Evolutionary conservation across 2,888 invertebrate genomes (phyloP), one percentile per base, ranked within the genome.

Genomic region (Mamestra brassicae): DNA sequence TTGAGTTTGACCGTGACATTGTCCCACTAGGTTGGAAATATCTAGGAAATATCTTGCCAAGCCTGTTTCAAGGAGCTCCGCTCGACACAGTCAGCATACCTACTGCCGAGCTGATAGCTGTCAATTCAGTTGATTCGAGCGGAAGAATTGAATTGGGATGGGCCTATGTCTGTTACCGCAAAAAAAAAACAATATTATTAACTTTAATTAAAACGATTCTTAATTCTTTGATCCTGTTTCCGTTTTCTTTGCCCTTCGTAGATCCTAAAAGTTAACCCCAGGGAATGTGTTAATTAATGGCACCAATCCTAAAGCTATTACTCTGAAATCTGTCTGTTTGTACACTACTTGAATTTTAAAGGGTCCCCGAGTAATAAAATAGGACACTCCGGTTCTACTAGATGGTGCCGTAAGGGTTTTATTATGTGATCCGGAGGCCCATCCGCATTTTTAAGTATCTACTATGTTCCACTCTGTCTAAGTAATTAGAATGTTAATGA

Each of bases 231-330:
- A 71, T 58, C 13, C 34, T 50, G 13, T 47, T 26, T 45, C 63
- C 52, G 15, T 47, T 58, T 15, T 26, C n/a, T 34, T 42, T 34
- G 8, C 7, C 26, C 34, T 34, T 47, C 52, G 52, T 50, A 60
- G 67, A 76, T 71, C 66, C 66, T 66, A n/a, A 74, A 81, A 78
- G 63, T 78, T 61, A 50, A 71, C 60, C 78, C 67, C 34, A 55
- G 66, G 82, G 78, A 70, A 68, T 61, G 62, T 68, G 71, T 69
- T 80, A 80, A 82, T 82, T 82, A 76, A 83, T 76, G 84, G 36
- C 62, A 60, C 80, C 80, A 80, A 74, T 76, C 67, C 68, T 60
- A 26, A 80, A 47, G 61, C 68, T 69, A 73, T 83, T 82, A 79
- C 65, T 78, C 45, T 55, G 38, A 71, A 80, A 76, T 82, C 66